Evolutionary conservation across 2,888 invertebrate species (phyloP).

Genomic region (Pachymerium ferrugineum): DNA sequence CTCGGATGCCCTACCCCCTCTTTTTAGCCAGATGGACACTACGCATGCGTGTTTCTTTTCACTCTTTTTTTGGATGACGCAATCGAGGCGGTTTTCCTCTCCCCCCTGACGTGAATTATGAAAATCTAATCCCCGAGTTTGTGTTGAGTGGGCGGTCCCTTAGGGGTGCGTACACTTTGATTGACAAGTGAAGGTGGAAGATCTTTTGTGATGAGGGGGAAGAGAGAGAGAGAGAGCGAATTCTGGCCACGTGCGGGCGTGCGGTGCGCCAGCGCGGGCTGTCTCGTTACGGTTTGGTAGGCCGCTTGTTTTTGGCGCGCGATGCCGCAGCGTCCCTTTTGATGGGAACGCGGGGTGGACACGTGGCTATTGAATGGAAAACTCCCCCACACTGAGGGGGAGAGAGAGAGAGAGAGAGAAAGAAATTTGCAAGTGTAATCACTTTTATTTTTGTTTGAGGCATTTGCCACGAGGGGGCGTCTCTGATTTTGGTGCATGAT

Average conservation of each 20-base stretch:
- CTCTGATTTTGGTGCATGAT: no score
- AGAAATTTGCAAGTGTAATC: not conserved
- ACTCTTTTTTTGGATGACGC: constrained; percentile 1
- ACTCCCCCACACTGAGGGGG: not conserved
- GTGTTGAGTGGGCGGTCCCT: constrained; percentile 13
- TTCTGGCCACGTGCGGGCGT: not conserved
- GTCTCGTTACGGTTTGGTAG: constrained; percentile 7
- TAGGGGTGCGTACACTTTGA: not conserved
- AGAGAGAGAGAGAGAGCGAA: not conserved
- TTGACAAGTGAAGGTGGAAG: not conserved
- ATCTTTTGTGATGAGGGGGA: not conserved
- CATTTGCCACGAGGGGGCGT: not conserved
- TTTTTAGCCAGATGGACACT: not conserved
- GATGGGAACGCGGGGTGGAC: not conserved
- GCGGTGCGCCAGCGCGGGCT: constrained; percentile 1
- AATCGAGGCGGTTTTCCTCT: not conserved
- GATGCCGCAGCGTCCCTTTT: not conserved
- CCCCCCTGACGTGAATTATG: constrained; percentile 1
- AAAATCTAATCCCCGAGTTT: not conserved
- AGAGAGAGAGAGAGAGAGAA: not conserved
- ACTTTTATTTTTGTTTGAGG: not conserved
- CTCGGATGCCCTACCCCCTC: not conserved
- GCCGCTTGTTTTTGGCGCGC: not conserved
- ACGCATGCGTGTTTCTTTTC: not conserved
- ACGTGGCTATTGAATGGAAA: not conserved